Percentiles rank a stretch among this genome's conserved stretches.
Conservation (phyloP, 2,797 vertebrate genomes). For the Morelia viridis region DNA sequence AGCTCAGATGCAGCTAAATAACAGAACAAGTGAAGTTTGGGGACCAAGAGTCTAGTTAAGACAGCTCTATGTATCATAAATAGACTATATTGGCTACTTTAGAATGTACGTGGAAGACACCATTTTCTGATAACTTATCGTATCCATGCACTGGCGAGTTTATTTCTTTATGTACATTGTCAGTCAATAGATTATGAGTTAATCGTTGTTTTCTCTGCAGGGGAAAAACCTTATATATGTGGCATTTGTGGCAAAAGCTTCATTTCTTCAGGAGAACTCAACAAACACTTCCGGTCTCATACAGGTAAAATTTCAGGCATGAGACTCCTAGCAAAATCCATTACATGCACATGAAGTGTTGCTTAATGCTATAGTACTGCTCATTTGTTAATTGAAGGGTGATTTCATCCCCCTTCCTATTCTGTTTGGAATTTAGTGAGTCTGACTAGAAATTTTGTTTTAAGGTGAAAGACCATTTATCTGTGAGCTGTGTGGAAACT, state of each 20-base stretch:
- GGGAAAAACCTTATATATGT: constrained; percentile 95
- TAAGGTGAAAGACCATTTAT: constrained; percentile 92
- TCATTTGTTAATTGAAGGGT: neutral
- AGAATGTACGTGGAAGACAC: neutral
- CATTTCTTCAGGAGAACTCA: constrained; percentile 92
- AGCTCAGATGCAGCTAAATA: no score
- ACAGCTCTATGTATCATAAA: neutral
- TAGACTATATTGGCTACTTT: neutral
- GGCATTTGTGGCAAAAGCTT: constrained; percentile 90
- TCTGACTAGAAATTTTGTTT: constrained; percentile 31
- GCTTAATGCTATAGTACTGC: neutral
- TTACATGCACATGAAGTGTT: neutral
- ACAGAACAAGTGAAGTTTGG: neutral
- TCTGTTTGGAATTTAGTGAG: neutral
- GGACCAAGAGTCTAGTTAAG: neutral
- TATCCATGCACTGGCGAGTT: neutral
- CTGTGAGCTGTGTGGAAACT: constrained; percentile 94
- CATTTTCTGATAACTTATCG: neutral
- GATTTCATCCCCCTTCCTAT: neutral
- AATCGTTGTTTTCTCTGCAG: constrained; percentile 72
- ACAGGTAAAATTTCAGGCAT: constrained; percentile 82
- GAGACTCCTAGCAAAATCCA: neutral
- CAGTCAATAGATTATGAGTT: constrained; percentile 24
- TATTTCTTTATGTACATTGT: rapidly evolving
- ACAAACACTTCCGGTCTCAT: constrained; percentile 93